A percentile compares a stretch with the other conserved stretches of the same genome.
Conservation (phyloP, 1,140 invertebrate species). For the Trichomalopsis sarcophagae region DNA sequence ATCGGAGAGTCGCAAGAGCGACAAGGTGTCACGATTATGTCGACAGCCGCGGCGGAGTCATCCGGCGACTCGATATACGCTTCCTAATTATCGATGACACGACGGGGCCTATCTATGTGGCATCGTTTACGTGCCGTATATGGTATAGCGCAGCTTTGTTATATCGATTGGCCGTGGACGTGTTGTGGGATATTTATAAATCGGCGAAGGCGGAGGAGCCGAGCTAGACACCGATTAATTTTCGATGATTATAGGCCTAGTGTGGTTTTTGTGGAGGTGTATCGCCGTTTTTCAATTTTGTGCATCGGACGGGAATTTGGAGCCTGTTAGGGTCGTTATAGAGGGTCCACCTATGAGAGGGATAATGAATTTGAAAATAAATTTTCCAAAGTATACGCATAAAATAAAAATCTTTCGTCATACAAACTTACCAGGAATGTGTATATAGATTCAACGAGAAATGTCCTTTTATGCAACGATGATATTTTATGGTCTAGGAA, state of each 20-base stretch:
- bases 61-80: not conserved
- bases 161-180: not conserved
- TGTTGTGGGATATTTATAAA: not conserved
- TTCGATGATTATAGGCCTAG: constrained; percentile 21
- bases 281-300: not conserved
- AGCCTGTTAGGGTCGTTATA: too few relatives aligned
- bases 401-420: too few relatives aligned
- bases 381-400: too few relatives aligned
- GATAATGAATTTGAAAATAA: too few relatives aligned
- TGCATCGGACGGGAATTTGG: too few relatives aligned
- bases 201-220: not conserved
- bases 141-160: not conserved
- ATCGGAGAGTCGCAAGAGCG: not conserved
- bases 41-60: not conserved
- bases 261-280: not conserved
- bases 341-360: too few relatives aligned
- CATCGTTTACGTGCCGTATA: not conserved
- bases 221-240: constrained; percentile 34
- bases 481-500: not conserved
- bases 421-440: too few relatives aligned
- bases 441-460: too few relatives aligned
- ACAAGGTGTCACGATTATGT: constrained; percentile 38
- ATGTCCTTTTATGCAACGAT: not conserved
- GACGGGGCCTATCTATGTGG: not conserved
- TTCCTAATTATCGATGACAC: constrained; percentile 32